Evolutionary conservation across 1,140 invertebrate species (phyloP), one percentile per base, ranked within the genome.

Genomic region (Ephestia elutella): DNA sequence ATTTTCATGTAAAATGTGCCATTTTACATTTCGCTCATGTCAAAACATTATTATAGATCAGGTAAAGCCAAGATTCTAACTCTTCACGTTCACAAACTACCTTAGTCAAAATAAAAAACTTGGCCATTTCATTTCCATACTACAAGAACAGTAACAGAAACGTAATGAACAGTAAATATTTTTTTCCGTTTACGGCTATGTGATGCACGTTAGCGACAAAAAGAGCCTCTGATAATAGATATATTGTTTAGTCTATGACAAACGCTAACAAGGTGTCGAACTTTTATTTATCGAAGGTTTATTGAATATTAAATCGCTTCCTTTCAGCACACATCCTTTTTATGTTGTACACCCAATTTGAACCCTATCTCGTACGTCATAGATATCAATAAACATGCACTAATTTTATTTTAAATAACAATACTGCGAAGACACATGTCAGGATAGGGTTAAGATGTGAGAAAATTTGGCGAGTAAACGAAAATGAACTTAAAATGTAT

Each of bases 291-390:
- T 80, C 58, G 70, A 59, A 57, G 49, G 55, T 59, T 73, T 80
- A 83, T 81, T 74, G 74, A 71, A 75, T 75, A 72, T 75, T 77
- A 78, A 80, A 73, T 67, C 65, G 66, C 75, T 67, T 65, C 56
- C n/a, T 28, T 48, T 20, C 7, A 15, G 50, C 9, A 48, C 35
- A 15, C 9, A 32, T 32, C 19, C 11, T 44, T 49, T 57, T 38
- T 35, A 50, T 38, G n/a, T 53, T 53, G 1, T 18, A 20, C 15
- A 25, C 55, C 51, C 25, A 72, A 60, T 57, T 51, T 54, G 7
- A 51, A 65, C 59, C 60, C 60, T 70, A 66, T 13, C 5, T 8
- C 21, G 9, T 28, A 15, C 13, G 2, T 15, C 1, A 44, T 17
- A 44, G 10, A 44, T 17, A 44, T 17, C 38, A 44, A 44, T 15